Evolutionary conservation across 2,797 vertebrate species (phyloP), one percentile per base, ranked within the genome.

Genomic region (Cossypha niveicapilla): DNA sequence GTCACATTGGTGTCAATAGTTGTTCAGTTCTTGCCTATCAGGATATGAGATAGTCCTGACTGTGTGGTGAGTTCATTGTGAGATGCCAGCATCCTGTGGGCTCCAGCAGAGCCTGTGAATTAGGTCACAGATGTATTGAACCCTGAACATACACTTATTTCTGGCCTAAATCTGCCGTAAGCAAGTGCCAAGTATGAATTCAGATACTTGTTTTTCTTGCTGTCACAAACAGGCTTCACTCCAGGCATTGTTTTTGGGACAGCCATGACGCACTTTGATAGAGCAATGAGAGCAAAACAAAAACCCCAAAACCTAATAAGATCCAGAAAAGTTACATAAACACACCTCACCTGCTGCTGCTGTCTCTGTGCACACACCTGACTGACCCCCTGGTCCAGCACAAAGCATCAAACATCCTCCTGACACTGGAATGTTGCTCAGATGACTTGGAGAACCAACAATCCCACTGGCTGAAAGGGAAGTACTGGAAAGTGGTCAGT

Each of bases 221-320:
- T 95, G 93, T 94, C 81, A 80, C 67, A 93, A 91, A 30, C 8
- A 95, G 94, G 94, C 93, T 95, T 73, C 58, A 45, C 72, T 95
- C 94, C 92, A 96, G 88, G 58, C 94, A 95, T 95, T 96, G 95
- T 95, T 95, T 96, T 80, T 95, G 68, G 77, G 72, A 67, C 86
- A 91, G 76, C 61, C 84, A 15, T 95, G 89, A 96, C 17, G 54
- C 92, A 93, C 54, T 93, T 89, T 72, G 92, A 90, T 82, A 60
- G 37, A 94, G 71, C 78, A 87, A 14, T 41, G 73, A 82, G 50
- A 89, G 42, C 3, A 47, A 62, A 92, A 81, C 37, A 32, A 7
- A 25, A 2, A 0, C 0, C 15, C 57, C 53, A 63, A 76, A 67
- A 34, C 17, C 19, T 92, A 91, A 78, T 86, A 77, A 83, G 32